phyloP scores from a whole-genome alignment of 2,113 vertebrate genomes.

The Paedocypris sp. region DNA sequence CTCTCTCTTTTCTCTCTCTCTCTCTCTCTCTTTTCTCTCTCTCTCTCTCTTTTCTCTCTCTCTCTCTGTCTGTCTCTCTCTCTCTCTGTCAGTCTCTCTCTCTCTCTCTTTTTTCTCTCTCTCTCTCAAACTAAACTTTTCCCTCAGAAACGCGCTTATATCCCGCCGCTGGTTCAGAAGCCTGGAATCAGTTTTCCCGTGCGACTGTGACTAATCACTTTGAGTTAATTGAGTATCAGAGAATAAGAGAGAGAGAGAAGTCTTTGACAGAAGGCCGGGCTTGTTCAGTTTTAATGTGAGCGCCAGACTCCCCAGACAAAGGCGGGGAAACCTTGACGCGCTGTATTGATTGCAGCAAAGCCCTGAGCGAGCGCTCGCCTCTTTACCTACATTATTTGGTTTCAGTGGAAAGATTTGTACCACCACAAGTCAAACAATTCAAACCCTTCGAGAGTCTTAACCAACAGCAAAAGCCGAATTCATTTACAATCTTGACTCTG shows the following conservation, averaged over 20 bases:
- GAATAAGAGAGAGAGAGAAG: not conserved
- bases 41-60: no score
- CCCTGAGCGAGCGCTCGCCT: not conserved
- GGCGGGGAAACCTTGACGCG: not conserved
- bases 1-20: no score
- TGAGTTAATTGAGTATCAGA: not conserved
- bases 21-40: no score
- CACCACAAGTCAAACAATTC: slow-evolving; percentile 17
- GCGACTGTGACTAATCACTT: not conserved
- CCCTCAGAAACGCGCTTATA: no score
- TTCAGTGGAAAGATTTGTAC: slow-evolving; percentile 18
- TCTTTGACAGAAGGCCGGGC: slow-evolving; percentile 1
- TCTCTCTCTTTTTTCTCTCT: no score
- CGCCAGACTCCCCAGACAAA: not conserved
- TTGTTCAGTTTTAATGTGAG: not conserved
- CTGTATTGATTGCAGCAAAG: slow-evolving; percentile 19
- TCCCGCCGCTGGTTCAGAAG: not conserved
- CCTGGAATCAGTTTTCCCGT: not conserved
- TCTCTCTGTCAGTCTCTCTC: no score
- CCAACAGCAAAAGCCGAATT: slow-evolving; percentile 1
- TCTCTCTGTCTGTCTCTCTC: no score
- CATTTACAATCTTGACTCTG: not conserved
- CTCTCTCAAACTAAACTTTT: no score
- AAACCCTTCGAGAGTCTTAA: slow-evolving; percentile 11
- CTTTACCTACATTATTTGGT: slow-evolving; percentile 15